Base-by-base conservation (phyloP, 1,140 invertebrate species). In the Megathymus violae region DNA sequence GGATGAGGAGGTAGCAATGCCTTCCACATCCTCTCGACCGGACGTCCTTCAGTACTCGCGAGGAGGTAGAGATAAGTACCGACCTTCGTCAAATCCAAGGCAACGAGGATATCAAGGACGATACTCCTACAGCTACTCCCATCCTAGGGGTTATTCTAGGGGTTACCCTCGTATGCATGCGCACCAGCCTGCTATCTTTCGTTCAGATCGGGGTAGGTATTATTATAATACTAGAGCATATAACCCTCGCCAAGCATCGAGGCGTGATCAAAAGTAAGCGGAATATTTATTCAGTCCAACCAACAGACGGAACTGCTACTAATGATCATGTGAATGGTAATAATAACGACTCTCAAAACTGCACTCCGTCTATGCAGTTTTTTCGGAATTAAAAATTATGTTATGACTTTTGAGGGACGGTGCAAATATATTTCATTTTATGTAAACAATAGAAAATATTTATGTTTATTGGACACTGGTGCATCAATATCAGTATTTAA, bases 1-100 rank as follows among this genome's bases (percentile, higher is more conserved):
- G 56, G 0, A 64, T 14, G 67, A 69, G 52, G 56, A 69, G 25
- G 16, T 25, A 9, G 40, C 61, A 31, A 31, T 4, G 40, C 19
- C 58, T 40, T 52, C 50, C 36, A 52, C 50, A 15, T 52, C 50
- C 13, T 14, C 36, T 27, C 36, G n/a, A 17, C 48, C 10, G 13
- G 48, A 51, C 14, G 15, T 51, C 0, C 15, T 51, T 3, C 48
- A 36, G 31, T 38, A 38, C 31, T 19, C 48, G n/a, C 48, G 48
- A 36, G 31, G 31, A 19, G 19, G 16, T 52, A 40, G 50, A 52
- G 36, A 36, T 52, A 52, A 52, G 50, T 41, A 25, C 17, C 36
- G 50, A 52, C 1, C 3, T 17, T 19, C n/a, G 3, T 51, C 31
- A 36, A 11, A 17, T n/a, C 19, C 14, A 25, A 7, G 43, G 1